Evolutionary conservation across 2,113 vertebrate species (phyloP).

Genomic region (Tapirus terrestris): DNA sequence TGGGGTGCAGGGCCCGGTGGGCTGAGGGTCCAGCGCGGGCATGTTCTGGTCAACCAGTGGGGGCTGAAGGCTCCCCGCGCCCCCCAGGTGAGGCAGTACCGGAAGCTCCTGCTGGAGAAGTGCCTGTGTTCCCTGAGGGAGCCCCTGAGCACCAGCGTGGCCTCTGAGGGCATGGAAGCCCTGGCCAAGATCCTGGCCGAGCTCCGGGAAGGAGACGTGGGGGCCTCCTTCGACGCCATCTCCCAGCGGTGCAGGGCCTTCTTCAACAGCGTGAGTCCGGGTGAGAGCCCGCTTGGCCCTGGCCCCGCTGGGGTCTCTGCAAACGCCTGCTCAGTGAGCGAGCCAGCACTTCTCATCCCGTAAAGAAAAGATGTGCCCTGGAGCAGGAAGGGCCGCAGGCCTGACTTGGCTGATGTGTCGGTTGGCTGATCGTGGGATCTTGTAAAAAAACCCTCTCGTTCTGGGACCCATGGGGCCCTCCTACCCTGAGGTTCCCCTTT

Average conservation of each 20-base stretch:
- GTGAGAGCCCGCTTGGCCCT: fast-evolving
- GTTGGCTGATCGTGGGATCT: background rate
- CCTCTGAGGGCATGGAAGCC: conserved; percentile 44
- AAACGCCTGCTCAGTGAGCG: fast-evolving
- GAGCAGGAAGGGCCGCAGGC: too few relatives aligned
- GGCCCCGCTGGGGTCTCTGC: fast-evolving
- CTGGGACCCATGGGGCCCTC: background rate
- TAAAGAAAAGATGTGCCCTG: fast-evolving
- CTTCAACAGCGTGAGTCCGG: conserved; percentile 64
- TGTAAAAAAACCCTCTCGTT: background rate
- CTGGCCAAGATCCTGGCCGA: conserved; percentile 67
- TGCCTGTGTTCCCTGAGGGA: conserved; percentile 34
- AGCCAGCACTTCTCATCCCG: too few relatives aligned
- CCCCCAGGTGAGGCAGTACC: conserved; percentile 68
- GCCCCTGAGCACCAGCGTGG: fast-evolving
- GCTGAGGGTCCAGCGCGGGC: background rate
- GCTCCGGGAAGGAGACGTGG: conserved; percentile 67
- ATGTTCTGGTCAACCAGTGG: fast-evolving
- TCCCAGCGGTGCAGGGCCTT: conserved; percentile 67
- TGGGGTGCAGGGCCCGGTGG: fast-evolving
- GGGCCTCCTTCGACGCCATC: conserved; percentile 44
- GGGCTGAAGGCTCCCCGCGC: background rate
- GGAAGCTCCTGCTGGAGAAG: conserved; percentile 67
- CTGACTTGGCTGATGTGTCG: fast-evolving
- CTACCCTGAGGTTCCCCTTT: background rate